Conservation (phyloP, 2,113 vertebrate species). For the Ploceus nigricollis region DNA sequence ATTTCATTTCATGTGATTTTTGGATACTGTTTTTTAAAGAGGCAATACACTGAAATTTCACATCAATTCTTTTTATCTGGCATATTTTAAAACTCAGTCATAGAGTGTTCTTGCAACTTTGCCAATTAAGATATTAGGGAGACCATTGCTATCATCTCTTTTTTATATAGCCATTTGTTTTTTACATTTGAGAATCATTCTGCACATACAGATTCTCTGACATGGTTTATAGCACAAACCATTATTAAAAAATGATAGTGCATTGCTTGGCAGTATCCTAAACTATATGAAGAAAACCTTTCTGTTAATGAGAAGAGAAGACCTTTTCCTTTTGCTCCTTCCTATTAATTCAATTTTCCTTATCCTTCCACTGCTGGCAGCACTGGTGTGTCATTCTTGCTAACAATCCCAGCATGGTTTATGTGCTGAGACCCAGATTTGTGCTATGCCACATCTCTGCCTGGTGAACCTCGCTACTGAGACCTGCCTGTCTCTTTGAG, state of each 20-base stretch:
- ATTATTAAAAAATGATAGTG: neutral
- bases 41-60: neutral
- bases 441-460: neutral
- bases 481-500: neutral
- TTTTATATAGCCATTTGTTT: neutral
- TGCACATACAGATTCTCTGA: neutral
- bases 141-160: neutral
- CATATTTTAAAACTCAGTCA: neutral
- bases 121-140: neutral
- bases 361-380: neutral
- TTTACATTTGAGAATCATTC: neutral
- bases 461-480: neutral
- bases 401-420: neutral
- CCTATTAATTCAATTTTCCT: neutral
- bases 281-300: neutral
- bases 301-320: neutral
- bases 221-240: neutral
- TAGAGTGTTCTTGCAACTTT: neutral
- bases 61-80: neutral
- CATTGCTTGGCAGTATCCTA: neutral
- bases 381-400: neutral
- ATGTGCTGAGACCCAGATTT: neutral
- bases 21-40: neutral
- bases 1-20: neutral
- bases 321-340: neutral